A percentile compares a stretch with the other conserved stretches of the same genome.
These are phyloP conservation scores for Phalacrocorax aristotelis DNA, from an alignment of 2,113 vertebrate species.

Conservation along the genomic window DNA sequence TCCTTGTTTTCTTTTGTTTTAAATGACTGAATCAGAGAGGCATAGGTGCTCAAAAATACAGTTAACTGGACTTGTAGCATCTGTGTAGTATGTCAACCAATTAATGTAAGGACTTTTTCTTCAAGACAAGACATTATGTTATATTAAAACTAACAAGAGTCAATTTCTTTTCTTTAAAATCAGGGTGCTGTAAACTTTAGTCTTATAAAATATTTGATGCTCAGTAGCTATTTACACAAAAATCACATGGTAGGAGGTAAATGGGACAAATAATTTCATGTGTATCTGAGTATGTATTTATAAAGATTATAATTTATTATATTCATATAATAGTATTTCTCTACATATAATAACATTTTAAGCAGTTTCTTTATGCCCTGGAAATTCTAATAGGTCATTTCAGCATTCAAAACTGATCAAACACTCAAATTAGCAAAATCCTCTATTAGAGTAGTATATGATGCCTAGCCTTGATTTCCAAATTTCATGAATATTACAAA, in stretches of 20 bases:
- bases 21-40: neutral
- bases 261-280: neutral
- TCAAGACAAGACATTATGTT: neutral
- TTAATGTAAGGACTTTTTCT: neutral
- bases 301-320: neutral
- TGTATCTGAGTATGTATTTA: neutral
- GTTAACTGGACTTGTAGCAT: neutral
- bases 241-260: neutral
- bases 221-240: neutral
- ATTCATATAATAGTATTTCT: neutral
- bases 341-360: neutral
- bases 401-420: neutral
- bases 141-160: neutral
- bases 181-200: neutral
- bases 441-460: neutral
- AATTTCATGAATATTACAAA: constrained; percentile 37
- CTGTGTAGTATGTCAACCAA: neutral
- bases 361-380: neutral
- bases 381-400: constrained; percentile 12
- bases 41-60: neutral
- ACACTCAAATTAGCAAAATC: neutral
- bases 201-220: neutral
- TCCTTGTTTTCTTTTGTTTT: constrained; percentile 41
- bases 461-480: neutral
- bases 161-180: neutral